Conservation (phyloP, 2,113 vertebrate species). For the Electrona antarctica region DNA sequence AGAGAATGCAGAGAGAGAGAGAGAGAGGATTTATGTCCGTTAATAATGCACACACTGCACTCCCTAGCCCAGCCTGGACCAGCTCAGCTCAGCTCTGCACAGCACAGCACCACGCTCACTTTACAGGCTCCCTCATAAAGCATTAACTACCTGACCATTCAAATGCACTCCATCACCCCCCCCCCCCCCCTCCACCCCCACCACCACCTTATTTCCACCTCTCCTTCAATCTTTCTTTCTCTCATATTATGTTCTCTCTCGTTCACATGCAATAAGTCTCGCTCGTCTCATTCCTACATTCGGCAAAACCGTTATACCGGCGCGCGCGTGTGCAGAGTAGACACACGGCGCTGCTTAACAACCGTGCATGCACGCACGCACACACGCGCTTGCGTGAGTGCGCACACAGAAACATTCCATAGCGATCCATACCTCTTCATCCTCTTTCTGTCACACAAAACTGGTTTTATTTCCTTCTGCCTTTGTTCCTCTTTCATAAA, state of each 20-base stretch:
- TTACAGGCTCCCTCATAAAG: slow-evolving; percentile 67
- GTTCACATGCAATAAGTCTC: slow-evolving; percentile 1
- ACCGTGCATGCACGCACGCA: not conserved
- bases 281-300: slow-evolving; percentile 1
- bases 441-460: slow-evolving; percentile 42
- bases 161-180: slow-evolving; percentile 67
- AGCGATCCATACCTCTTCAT: slow-evolving; percentile 14
- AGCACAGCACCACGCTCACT: slow-evolving; percentile 24
- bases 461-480: slow-evolving; percentile 46
- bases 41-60: slow-evolving; percentile 74
- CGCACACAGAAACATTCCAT: not conserved
- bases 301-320: not conserved
- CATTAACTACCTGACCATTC: slow-evolving; percentile 74
- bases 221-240: not conserved
- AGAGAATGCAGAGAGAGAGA: not conserved
- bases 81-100: slow-evolving; percentile 36
- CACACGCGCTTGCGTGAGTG: not conserved
- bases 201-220: not conserved
- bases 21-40: slow-evolving; percentile 66
- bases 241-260: slow-evolving; percentile 16
- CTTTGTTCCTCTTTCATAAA: slow-evolving; percentile 40
- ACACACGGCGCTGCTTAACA: too few species aligned
- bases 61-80: slow-evolving; percentile 48
- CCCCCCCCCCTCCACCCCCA: slow-evolving; percentile 39
- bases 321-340: not conserved